These are phyloP conservation scores for Raphicerus campestris DNA, from an alignment of 2,113 vertebrate genomes.

Conservation along the genomic window DNA sequence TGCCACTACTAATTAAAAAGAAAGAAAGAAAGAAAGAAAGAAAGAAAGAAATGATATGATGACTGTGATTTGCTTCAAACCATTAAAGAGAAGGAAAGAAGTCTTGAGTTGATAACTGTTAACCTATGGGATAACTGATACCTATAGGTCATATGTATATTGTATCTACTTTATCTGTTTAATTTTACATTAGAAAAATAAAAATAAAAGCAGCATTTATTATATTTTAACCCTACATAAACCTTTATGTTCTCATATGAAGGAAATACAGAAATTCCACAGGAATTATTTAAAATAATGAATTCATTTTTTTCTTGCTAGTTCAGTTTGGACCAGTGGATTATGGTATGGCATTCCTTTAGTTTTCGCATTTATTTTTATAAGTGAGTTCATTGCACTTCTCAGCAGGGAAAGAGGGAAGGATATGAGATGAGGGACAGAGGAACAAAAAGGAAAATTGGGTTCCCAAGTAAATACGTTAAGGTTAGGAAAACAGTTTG, in stretches of 20 bases:
- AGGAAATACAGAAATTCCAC: conserved; percentile 47
- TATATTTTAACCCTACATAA: conserved; percentile 80
- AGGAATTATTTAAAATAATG: conserved; percentile 60
- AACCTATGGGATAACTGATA: not conserved
- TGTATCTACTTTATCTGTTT: not conserved
- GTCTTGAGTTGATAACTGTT: not conserved
- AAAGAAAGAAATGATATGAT: not conserved
- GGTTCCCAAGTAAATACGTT: conserved; percentile 41
- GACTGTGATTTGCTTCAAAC: conserved; percentile 11
- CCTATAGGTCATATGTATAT: not conserved
- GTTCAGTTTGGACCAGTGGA: conserved; percentile 29
- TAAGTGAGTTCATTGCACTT: conserved; percentile 51
- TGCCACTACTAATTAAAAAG: conserved; percentile 61
- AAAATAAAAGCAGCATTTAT: conserved; percentile 48
- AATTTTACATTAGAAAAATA: not conserved
- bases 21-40: not conserved
- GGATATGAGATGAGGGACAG: not conserved
- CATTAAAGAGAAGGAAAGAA: not conserved
- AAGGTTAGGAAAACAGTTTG: conserved; percentile 25
- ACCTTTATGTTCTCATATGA: conserved; percentile 55
- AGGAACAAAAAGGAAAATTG: conserved; percentile 23
- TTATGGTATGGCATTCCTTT: conserved; percentile 39
- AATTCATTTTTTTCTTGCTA: conserved; percentile 44
- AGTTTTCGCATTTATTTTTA: conserved; percentile 58
- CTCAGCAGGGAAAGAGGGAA: conserved; percentile 7